Base-by-base conservation (phyloP, 2,113 vertebrate species). In the Dunckerocampus dactyliophorus region DNA sequence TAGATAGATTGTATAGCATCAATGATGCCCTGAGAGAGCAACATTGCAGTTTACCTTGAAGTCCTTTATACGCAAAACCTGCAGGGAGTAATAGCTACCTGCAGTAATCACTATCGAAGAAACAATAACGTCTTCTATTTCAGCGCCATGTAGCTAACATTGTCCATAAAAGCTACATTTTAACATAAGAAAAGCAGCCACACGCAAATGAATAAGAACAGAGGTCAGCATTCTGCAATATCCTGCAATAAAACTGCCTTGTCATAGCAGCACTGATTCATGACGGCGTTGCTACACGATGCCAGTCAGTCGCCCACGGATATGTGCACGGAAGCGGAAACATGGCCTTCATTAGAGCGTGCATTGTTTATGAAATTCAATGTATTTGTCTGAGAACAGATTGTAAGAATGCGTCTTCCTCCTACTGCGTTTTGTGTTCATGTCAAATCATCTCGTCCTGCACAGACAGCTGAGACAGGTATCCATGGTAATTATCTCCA, bases 391-490 rank as follows among this genome's bases (percentile, higher is more conserved):
- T 53, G 51, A 31, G 28, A 54, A 54, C n/a, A 8, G 17, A 34
- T 9, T 28, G 8, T 28, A 52, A 47, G 21, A 28, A 52, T 19
- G 50, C 4, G 14, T 9, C 14, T 53, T 31, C 9, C 16, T 17
- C 50, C 7, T 10, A 1, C 24, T 53, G 9, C 0, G 9, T 47
- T 24, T 17, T 28, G 22, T 17, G 8, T 16, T 54, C 3, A 3
- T 54, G 39, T 47, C 51, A 52, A 59, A 57, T 3, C 22, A 24
- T 63, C 49, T 49, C 39, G 65, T 12, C 63, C 42, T 64, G 39
- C 31, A 48, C n/a, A 8, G 45, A 57, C 63, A 13, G 65, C 68
- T 8, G 4, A 45, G 58, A 24, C 49, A 12, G 12, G 39, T 43
- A 14, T 43, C 39, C 21, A 6, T 4, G 45, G 67, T 20, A 12